These are phyloP conservation scores for Chironomus tepperi DNA, from an alignment of 1,140 invertebrate genomes.

Conservation along the genomic window DNA sequence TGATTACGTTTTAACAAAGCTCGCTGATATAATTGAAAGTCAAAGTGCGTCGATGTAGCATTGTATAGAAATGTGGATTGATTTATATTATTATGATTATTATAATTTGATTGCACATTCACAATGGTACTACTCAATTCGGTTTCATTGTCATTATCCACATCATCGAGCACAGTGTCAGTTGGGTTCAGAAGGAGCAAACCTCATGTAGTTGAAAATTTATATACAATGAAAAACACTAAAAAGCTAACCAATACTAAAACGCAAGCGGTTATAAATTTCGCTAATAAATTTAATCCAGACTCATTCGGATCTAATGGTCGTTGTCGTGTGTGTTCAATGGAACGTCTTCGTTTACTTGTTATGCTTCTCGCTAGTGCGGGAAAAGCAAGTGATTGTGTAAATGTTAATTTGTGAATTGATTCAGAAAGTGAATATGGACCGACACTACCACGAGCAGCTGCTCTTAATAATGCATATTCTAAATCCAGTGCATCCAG, in stretches of 20 bases:
- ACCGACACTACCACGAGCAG: constrained; percentile 58
- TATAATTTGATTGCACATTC: constrained; percentile 2
- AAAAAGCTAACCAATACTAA: constrained; percentile 61
- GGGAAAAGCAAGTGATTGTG: constrained; percentile 63
- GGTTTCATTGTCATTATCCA: background rate
- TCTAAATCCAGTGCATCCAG: constrained; percentile 63
- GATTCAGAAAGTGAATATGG: constrained; percentile 63
- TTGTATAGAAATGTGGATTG: background rate
- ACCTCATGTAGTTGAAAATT: constrained; percentile 66
- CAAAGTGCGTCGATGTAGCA: background rate
- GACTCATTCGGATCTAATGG: constrained; percentile 51
- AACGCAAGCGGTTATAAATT: constrained; percentile 59
- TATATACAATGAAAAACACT: constrained; percentile 65
- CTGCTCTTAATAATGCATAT: constrained; percentile 56
- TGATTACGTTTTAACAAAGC: constrained; percentile 11
- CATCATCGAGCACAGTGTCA: constrained; percentile 27
- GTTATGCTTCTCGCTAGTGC: constrained; percentile 59
- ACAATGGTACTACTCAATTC: background rate
- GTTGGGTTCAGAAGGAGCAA: constrained; percentile 54
- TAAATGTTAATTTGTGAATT: constrained; percentile 65
- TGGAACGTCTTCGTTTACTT: constrained; percentile 50
- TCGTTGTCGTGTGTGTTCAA: constrained; percentile 43
- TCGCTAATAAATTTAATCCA: constrained; percentile 58
- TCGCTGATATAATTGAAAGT: background rate
- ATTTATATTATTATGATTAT: background rate